Evolutionary conservation across 2,888 invertebrate species (phyloP), one percentile per base, ranked within the genome.

Genomic region (Nomada goodeniana): DNA sequence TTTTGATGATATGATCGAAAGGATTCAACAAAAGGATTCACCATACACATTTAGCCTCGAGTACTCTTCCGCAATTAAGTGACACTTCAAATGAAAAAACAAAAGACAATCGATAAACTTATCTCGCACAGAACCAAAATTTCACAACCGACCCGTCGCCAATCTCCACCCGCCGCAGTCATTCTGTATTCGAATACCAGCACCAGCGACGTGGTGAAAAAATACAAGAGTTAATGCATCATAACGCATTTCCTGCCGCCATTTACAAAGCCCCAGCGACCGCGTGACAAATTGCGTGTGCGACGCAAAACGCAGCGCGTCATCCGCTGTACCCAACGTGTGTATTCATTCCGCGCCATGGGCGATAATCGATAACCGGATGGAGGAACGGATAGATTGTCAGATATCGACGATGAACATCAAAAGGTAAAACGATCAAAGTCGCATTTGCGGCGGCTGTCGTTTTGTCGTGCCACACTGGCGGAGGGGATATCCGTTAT

Each of bases 361-460:
- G 82, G 76, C 82, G 53, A 82, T 82, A 82, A 82, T 82, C 82
- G 82, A 82, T 82, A 82, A 50, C 76, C 82, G 82, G 82, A 82
- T 82, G 61, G 76, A 82, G 76, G 71, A 53, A 68, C 82, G 67
- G 70, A 82, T 82, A 82, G 82, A 82, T 82, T 76, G 82, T 82
- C 82, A 82, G 82, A 81, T 81, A 82, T 82, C 82, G 76, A 26
- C 72, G 67, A 82, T 76, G 82, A 82, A 82, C 80, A 82, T 82
- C 82, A 82, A 82, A 82, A 82, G 82, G 82, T 72, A 72, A 76
- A 82, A 64, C 82, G 82, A 76, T 82, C 82, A 76, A 82, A 82
- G 82, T 82, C 72, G 82, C 59, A 69, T 82, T 82, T 72, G 72
- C 68, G 74, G 59, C 44, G 69, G 47, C 36, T 42, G 67, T 69